phyloP scores from a whole-genome alignment of 2,113 vertebrate genomes.

The Pyxicephalus adspersus region DNA sequence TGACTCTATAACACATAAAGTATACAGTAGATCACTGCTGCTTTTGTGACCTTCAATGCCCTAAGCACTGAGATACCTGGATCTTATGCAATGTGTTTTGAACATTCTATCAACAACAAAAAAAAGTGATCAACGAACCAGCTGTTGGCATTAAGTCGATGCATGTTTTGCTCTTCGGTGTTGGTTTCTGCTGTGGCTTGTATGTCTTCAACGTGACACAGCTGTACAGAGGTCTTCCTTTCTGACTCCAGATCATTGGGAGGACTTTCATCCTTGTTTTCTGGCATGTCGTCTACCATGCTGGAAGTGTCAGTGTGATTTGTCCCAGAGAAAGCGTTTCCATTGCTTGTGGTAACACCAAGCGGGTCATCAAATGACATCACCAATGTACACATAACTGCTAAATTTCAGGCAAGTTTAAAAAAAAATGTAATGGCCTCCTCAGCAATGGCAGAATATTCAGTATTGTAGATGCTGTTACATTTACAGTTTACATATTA shows the following conservation, averaged over 20 bases:
- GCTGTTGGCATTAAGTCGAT: constrained; percentile 45
- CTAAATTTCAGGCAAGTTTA: not conserved
- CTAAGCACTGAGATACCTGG: not conserved
- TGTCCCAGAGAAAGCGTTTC: constrained; percentile 15
- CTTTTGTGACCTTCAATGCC: not conserved
- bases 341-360: constrained; percentile 3
- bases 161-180: constrained; percentile 28
- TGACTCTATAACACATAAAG: not conserved
- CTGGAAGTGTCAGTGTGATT: not conserved
- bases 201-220: not conserved
- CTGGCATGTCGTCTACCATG: not conserved
- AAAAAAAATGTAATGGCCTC: not conserved
- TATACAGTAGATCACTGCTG: not conserved
- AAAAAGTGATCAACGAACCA: constrained; percentile 26
- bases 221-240: not conserved
- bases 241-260: not conserved
- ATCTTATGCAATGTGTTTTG: not conserved
- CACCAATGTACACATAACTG: constrained; percentile 43
- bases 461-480: no score
- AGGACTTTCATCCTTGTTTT: constrained; percentile 1
- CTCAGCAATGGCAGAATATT: not conserved
- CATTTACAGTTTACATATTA: no score
- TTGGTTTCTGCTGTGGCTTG: constrained; percentile 3
- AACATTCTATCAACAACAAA: constrained; percentile 1
- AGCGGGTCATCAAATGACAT: constrained; percentile 43